Base-by-base conservation (phyloP, 2,113 vertebrate species). In the Esox niger region DNA sequence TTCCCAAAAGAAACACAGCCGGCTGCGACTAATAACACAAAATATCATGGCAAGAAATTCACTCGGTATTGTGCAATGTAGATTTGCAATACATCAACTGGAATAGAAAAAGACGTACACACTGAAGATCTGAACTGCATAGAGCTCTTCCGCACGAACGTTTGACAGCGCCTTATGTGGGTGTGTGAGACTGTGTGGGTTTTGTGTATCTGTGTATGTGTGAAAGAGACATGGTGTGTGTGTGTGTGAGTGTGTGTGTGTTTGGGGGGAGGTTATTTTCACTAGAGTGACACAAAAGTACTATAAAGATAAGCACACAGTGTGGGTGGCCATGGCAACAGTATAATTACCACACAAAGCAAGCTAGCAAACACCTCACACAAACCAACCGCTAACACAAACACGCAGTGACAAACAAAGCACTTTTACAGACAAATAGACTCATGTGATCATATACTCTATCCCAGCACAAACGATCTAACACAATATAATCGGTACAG, bases 31-130 rank as follows among this genome's bases (percentile, higher is more conserved):
- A 86, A 81, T 21, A 82, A 70, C 74, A 61, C 70, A 82, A 77
- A 11, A 20, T 35, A 65, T 77, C 79, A 87, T 79, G 81, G 82
- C 86, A 84, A 87, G 66, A 74, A 32, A 31, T 55, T 27, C 21
- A 7, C 27, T 8, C 63, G 20, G 27, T 49, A 29, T 38, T 49
- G 17, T 25, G 38, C 26, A 21, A 15, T 38, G 62, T 71, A 74
- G 74, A 66, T 70, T 58, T 35, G 75, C 76, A 43, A 83, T 84
- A 73, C 74, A 85, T 85, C 84, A 84, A 78, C 31, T 59, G 7
- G 38, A 3, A 43, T 3, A 15, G 38, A 15, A 4, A 10, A 35
- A 63, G 62, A 7, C 46, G 62, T 6, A 5, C 13, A 33, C 1
- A 17, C 38, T 43, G 61, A 10, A 43, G 61, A 43, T 43, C 11